Evolutionary conservation across 2,797 vertebrate species (phyloP), one percentile per base, ranked within the genome.

Genomic region (Pangasius krempfi): DNA sequence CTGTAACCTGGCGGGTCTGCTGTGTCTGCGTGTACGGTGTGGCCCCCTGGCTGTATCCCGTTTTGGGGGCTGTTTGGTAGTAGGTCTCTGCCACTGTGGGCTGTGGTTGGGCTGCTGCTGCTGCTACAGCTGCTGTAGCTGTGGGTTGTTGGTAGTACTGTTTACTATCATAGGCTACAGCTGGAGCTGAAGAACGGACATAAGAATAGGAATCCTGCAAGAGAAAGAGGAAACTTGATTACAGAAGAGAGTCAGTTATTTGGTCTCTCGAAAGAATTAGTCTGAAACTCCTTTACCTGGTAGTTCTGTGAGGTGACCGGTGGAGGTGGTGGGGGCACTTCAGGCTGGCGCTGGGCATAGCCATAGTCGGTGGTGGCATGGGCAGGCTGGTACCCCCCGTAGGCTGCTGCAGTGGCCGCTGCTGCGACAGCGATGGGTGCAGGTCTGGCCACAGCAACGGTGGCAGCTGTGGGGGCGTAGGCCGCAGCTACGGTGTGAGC

Each of bases 121-220:
- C 95, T 72, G 96, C 97, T 9, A 97, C 97, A 25, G 97, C 98
- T 0, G 97, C 97, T 0, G 98, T 97, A 0, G 97, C 98, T 6
- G 96, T 96, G 33, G 98, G 97, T n/a, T 99, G 98, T 88, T 99
- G 98, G 89, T 99, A 99, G 94, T 99, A 99, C 89, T 99, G 98
- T 92, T 99, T 99, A 92, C 96, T 98, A 93, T 99, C 98, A 5
- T 99, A 99, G 18, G 97, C 96, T 47, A 99, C 97, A 88, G 97
- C 97, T 2, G 98, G 96, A 84, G 98, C 98, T 0, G 98, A 98
- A 56, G 99, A 98, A 9, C 98, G 96, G 81, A 99, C 98, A 0
- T 99, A 99, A 0, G 99, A 98, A 91, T 99, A 99, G 0, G 99
- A 95, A 89, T 99, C 99, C 99, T 99, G 93, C 73, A 95, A 90